Percentiles rank a stretch among this genome's conserved stretches.
phyloP scores from a whole-genome alignment of 1,140 invertebrate species.

The Triops longicaudatus region DNA sequence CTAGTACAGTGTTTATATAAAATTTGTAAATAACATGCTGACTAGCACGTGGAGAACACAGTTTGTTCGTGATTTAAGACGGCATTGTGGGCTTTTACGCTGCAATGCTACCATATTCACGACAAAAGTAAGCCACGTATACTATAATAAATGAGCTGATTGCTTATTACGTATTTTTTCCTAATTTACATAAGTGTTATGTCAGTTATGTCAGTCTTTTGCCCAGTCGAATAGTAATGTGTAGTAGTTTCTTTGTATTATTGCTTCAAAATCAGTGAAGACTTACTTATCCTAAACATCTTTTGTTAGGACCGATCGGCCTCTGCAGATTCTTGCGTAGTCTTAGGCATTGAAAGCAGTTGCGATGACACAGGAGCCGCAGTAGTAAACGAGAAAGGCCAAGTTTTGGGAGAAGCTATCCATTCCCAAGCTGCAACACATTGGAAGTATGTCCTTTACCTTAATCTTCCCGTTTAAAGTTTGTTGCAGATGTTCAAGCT shows the following conservation, averaged over 20 bases:
- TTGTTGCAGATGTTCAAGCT: no score
- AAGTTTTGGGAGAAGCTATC: slow-evolving; percentile 67
- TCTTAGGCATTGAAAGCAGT: slow-evolving; percentile 95
- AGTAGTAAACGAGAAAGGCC: slow-evolving; percentile 61
- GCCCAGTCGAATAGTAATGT: no score
- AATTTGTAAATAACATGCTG: not conserved
- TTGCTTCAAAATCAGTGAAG: no score
- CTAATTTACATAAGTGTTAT: not conserved
- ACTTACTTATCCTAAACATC: not conserved
- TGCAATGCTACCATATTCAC: not conserved
- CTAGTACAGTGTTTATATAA: no score
- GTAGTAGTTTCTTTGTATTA: no score
- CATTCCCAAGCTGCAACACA: slow-evolving; percentile 67
- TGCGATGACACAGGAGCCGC: slow-evolving; percentile 95
- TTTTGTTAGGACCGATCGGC: not conserved
- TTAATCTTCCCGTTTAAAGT: not conserved
- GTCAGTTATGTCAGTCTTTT: no score
- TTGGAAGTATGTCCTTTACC: slow-evolving; percentile 47
- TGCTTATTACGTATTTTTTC: not conserved
- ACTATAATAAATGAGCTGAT: no score
- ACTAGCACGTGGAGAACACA: not conserved
- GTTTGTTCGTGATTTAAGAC: not conserved
- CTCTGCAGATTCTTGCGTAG: slow-evolving; percentile 32
- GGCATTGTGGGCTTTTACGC: not conserved
- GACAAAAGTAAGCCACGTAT: not conserved